Evolutionary conservation across 2,797 vertebrate species (phyloP).

Genomic region (Epinephelus malabaricus): DNA sequence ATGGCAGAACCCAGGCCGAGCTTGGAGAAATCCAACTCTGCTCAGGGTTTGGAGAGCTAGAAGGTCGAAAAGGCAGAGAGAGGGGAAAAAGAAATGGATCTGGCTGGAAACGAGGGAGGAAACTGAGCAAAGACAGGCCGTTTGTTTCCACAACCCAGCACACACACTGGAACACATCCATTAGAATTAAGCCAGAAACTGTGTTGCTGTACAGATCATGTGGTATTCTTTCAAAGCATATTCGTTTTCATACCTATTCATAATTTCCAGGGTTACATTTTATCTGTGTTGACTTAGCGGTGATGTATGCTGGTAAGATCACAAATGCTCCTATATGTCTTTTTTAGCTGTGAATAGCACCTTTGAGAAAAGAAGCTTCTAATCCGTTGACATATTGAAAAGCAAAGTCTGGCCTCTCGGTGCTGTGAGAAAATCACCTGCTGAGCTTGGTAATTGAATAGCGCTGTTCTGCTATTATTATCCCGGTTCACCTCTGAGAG

Average conservation of each 20-base stretch:
- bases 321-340: constrained; percentile 15
- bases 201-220: constrained; percentile 49
- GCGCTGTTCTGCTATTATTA: constrained; percentile 70
- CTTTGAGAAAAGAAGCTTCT: constrained; percentile 38
- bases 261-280: constrained; percentile 30
- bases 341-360: constrained; percentile 25
- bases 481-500: constrained; percentile 64
- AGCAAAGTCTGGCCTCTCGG: constrained; percentile 53
- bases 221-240: constrained; percentile 52
- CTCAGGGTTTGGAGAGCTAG: constrained; percentile 59
- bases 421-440: constrained; percentile 65
- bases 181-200: constrained; percentile 54
- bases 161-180: constrained; percentile 61
- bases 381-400: constrained; percentile 57
- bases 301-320: constrained; percentile 28
- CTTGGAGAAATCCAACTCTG: constrained; percentile 73
- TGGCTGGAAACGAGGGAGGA: constrained; percentile 73
- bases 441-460: constrained; percentile 70
- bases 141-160: constrained; percentile 69
- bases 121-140: constrained; percentile 60
- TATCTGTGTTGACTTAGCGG: constrained; percentile 35
- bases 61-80: constrained; percentile 74
- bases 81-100: constrained; percentile 78
- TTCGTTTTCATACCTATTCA: constrained; percentile 43
- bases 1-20: constrained; percentile 69